Percentiles rank a stretch among this genome's conserved stretches.
phyloP scores from a whole-genome alignment of 2,797 vertebrate genomes.

The Sylvia borin region DNA sequence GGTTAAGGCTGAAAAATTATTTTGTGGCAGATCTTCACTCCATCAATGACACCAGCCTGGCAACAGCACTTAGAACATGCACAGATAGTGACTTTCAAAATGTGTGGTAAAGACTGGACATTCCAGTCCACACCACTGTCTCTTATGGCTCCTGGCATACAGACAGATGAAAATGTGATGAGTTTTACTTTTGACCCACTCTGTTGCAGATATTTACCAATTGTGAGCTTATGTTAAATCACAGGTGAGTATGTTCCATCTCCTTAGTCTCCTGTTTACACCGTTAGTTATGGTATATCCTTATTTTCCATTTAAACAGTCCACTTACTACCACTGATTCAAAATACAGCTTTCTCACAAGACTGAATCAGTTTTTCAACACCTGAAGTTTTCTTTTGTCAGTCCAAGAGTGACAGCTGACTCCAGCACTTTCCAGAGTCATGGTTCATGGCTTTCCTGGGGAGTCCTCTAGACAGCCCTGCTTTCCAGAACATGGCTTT shows the following conservation, averaged over 20 bases:
- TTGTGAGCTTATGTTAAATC: neutral
- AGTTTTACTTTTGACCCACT: neutral
- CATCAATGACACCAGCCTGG: neutral
- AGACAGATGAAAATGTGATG: neutral
- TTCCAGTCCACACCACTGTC: neutral
- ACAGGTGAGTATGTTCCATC: neutral
- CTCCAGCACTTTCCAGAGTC: fast-evolving
- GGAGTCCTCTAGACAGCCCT: neutral
- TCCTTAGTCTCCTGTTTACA: neutral
- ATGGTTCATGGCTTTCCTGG: neutral
- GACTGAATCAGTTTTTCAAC: neutral
- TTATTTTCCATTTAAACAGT: neutral
- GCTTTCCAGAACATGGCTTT: neutral
- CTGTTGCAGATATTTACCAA: neutral
- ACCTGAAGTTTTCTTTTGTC: neutral
- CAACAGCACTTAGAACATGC: neutral
- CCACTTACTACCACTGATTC: neutral
- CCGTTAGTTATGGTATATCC: neutral
- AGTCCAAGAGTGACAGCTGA: neutral
- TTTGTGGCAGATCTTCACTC: neutral
- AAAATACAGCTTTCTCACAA: neutral
- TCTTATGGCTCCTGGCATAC: neutral
- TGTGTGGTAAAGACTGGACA: fast-evolving
- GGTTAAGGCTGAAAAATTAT: neutral
- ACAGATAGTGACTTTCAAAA: neutral